Conservation (phyloP, 37 sponge, comb jelly and placozoan genomes). For the Oopsacas minuta region DNA sequence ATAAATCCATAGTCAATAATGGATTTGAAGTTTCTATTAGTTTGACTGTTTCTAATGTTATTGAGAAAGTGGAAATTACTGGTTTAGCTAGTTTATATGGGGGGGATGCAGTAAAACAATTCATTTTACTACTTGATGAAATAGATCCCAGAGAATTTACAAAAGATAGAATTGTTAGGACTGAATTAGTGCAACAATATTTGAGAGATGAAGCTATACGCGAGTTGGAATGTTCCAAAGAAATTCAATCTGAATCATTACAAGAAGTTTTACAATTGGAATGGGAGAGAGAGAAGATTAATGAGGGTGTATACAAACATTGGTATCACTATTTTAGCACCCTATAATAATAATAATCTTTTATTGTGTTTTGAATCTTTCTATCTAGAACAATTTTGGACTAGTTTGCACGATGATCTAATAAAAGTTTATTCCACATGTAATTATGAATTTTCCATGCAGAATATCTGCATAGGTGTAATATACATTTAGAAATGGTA, state of each 20-base stretch:
- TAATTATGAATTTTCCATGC: too few species aligned
- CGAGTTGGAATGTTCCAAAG: background rate
- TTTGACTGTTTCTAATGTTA: background rate
- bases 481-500: too few species aligned
- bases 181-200: background rate
- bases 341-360: background rate
- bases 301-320: background rate
- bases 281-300: slow-evolving; percentile 3
- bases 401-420: too few species aligned
- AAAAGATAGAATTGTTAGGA: background rate
- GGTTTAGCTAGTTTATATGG: background rate
- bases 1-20: background rate
- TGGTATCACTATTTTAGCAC: background rate
- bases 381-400: too few species aligned
- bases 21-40: background rate
- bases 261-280: background rate
- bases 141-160: background rate
- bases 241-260: background rate
- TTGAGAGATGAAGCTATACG: background rate
- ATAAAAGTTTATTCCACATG: too few species aligned
- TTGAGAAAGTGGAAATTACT: background rate
- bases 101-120: background rate
- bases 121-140: background rate
- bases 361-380: too few species aligned
- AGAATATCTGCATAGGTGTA: too few species aligned